These are phyloP conservation scores for Brienomyrus brachyistius DNA, from an alignment of 2,113 vertebrate species.

Conservation along the genomic window DNA sequence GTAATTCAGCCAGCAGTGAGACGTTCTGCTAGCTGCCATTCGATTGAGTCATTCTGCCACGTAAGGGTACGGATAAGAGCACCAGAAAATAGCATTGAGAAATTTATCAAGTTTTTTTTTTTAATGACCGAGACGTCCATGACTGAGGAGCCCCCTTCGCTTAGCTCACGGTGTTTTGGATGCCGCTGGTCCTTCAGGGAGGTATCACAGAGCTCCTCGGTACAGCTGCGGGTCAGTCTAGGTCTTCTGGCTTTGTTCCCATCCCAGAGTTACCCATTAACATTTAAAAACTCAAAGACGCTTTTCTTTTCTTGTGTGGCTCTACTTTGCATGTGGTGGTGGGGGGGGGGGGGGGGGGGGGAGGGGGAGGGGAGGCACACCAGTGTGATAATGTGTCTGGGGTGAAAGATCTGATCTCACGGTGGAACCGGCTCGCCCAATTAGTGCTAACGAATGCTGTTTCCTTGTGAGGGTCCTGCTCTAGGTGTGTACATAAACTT, in stretches of 20 bases:
- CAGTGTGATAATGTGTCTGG: not conserved
- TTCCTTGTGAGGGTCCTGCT: not conserved
- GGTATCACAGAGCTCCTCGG: not conserved
- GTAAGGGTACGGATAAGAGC: too few relatives aligned
- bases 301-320: not conserved
- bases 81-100: not conserved
- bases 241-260: conserved; percentile 9
- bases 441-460: conserved; percentile 6
- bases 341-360: not conserved
- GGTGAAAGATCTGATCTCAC: not conserved
- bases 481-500: conserved; percentile 17
- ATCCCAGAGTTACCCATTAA: not conserved
- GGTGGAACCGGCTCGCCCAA: conserved; percentile 5
- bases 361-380: not conserved
- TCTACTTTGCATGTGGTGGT: not conserved
- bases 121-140: not conserved
- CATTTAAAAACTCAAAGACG: not conserved
- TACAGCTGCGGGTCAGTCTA: conserved; percentile 7
- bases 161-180: not conserved
- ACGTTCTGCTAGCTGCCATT: not conserved
- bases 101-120: not conserved
- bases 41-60: not conserved
- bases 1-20: not conserved
- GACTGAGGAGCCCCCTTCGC: not conserved
- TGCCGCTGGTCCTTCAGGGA: conserved; percentile 3